Conservation (phyloP, 1,140 invertebrate genomes). For the Melanaphis sacchari region DNA sequence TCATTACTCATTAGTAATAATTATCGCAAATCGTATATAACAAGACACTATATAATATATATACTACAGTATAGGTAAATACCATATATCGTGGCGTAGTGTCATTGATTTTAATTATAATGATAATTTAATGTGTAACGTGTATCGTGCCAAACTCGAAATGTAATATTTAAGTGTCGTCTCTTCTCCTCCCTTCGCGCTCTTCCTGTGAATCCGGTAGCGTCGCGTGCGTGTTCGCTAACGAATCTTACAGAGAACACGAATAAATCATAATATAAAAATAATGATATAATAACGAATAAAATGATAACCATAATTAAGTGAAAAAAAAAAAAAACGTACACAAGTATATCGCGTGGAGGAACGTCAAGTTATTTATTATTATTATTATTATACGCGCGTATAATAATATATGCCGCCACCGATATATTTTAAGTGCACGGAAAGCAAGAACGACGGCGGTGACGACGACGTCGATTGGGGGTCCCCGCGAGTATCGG, state of each 20-base stretch:
- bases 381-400: too few species aligned
- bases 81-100: not conserved
- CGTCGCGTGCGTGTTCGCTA: not conserved
- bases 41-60: too few species aligned
- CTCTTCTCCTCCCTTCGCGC: not conserved
- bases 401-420: not conserved
- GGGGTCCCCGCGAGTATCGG: not conserved
- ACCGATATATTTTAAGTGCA: not conserved
- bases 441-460: not conserved
- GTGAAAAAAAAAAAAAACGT: not conserved
- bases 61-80: too few species aligned
- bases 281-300: conserved; percentile 2
- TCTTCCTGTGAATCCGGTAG: not conserved
- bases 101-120: not conserved
- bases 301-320: not conserved
- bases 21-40: too few species aligned
- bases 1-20: too few species aligned
- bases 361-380: not conserved
- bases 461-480: not conserved
- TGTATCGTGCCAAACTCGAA: not conserved
- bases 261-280: not conserved
- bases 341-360: not conserved
- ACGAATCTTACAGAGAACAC: not conserved
- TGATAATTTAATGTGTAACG: not conserved
- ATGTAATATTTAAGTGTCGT: not conserved